phyloP scores from a whole-genome alignment of 2,113 vertebrate species.

The Upupa epops region DNA sequence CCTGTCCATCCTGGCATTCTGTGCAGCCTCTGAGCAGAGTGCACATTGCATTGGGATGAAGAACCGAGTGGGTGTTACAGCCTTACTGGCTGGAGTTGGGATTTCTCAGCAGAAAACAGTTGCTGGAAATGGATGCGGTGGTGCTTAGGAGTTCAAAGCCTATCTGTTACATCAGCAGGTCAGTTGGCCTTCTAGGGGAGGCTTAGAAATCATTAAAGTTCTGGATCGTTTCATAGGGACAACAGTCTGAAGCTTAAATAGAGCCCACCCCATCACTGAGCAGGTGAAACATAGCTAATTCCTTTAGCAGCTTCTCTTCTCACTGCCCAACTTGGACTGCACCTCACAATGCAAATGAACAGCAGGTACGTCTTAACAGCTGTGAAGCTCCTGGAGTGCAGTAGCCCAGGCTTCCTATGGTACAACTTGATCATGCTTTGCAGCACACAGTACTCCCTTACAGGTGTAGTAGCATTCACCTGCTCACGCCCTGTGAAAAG shows the following conservation, averaged over 20 bases:
- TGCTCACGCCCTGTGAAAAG: neutral
- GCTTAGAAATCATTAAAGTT: neutral
- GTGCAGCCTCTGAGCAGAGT: conserved; percentile 40
- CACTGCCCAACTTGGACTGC: conserved; percentile 51
- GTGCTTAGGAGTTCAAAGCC: conserved; percentile 52
- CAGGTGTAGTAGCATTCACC: neutral
- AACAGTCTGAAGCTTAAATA: conserved; percentile 31
- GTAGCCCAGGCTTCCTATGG: neutral
- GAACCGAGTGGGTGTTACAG: conserved; percentile 21
- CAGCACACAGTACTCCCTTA: neutral
- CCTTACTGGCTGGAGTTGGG: conserved; percentile 43
- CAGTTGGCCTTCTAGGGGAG: conserved; percentile 17
- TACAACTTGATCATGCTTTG: neutral
- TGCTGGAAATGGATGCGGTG: conserved; percentile 49
- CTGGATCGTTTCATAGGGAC: neutral
- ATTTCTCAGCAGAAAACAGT: conserved; percentile 25
- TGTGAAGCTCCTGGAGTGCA: neutral
- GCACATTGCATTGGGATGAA: neutral
- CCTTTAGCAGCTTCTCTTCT: conserved; percentile 39
- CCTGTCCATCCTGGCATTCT: conserved; percentile 59
- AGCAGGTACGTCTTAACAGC: neutral
- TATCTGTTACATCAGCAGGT: conserved; percentile 25
- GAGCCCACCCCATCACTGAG: neutral
- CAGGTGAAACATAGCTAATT: conserved; percentile 31
- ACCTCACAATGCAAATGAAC: conserved; percentile 29